A percentile compares a stretch with the other conserved stretches of the same genome.
Conservation (phyloP, 2,888 invertebrate species). For the Apamea crenata region DNA sequence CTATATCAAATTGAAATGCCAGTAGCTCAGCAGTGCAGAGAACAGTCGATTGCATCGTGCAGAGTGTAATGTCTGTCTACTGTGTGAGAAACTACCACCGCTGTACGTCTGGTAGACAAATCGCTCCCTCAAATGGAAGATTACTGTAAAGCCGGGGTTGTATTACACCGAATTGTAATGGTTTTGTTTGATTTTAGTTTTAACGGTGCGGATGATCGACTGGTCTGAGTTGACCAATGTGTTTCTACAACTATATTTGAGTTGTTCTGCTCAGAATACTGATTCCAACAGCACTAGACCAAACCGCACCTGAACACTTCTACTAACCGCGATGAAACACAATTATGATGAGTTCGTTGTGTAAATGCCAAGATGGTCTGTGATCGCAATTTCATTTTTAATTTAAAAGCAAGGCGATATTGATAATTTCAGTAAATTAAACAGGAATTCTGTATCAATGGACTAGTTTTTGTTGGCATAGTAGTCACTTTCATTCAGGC, state of each 20-base stretch:
- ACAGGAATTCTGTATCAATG: neutral
- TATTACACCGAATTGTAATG: conserved; percentile 64
- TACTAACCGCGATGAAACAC: neutral
- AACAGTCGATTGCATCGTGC: conserved; percentile 60
- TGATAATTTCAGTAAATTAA: neutral
- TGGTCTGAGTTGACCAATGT: neutral
- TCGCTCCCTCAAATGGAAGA: conserved; percentile 87
- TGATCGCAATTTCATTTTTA: neutral
- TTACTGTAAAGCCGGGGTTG: conserved; percentile 76
- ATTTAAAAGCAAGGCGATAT: neutral
- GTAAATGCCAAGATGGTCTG: neutral
- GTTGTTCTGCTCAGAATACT: neutral
- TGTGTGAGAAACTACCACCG: conserved; percentile 66
- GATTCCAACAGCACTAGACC: neutral
- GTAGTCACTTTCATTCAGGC: neutral
- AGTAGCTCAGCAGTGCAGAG: conserved; percentile 33
- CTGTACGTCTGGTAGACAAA: conserved; percentile 86
- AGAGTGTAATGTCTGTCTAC: conserved; percentile 60
- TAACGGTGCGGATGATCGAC: neutral
- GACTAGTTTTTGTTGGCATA: neutral
- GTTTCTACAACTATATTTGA: neutral
- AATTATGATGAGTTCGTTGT: neutral
- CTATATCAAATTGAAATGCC: conserved; percentile 50
- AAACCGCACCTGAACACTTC: neutral
- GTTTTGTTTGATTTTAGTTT: neutral